Evolutionary conservation across 2,113 vertebrate species (phyloP).

Genomic region (Oceanites oceanicus): DNA sequence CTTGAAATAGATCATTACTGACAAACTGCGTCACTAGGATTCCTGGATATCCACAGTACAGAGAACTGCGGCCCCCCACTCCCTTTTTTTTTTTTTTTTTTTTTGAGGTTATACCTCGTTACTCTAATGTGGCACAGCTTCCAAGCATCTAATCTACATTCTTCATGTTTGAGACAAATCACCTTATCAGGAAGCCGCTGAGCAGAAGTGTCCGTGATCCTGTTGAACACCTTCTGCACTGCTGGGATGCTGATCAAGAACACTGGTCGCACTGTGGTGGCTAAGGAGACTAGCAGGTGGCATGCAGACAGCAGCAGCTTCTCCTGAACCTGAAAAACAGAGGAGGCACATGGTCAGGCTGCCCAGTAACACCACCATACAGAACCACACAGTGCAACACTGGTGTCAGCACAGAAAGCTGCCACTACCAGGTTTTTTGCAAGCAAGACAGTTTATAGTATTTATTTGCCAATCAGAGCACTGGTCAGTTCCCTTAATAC

Average conservation of each 20-base stretch:
- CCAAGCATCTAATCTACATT: too few relatives aligned
- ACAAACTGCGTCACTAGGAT: neutral
- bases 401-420: neutral
- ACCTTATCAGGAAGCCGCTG: constrained; percentile 90
- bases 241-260: constrained; percentile 91
- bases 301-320: constrained; percentile 92
- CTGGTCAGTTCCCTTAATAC: neutral
- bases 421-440: neutral
- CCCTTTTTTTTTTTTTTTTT: neutral
- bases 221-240: constrained; percentile 93
- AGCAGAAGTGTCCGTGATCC: constrained; percentile 87
- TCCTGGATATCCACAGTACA: neutral
- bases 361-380: neutral
- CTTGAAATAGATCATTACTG: neutral
- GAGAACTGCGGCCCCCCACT: neutral
- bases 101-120: neutral
- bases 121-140: neutral
- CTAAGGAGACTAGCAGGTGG: constrained; percentile 92
- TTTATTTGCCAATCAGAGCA: neutral
- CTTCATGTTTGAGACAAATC: neutral
- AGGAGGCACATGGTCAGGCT: neutral
- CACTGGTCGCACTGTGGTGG: constrained; percentile 92
- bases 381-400: too few relatives aligned
- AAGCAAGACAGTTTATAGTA: neutral
- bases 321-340: constrained; percentile 86